A percentile compares a stretch with the other conserved stretches of the same genome.
Evolutionary conservation across 2,797 vertebrate genomes (phyloP).

Genomic region (Mormyrops boulengeri): DNA sequence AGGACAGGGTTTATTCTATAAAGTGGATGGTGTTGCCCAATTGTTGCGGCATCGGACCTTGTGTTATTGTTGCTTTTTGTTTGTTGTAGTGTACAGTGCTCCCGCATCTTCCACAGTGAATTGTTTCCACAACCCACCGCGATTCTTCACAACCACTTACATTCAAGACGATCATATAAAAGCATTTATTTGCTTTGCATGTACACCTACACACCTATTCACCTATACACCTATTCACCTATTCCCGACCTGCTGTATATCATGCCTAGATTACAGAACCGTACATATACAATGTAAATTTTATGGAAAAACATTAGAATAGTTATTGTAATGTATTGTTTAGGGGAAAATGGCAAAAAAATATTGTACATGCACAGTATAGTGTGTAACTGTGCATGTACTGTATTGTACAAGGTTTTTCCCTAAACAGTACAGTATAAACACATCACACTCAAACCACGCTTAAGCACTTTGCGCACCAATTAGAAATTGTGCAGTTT

Average conservation of each 20-base stretch:
- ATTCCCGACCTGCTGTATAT: neutral
- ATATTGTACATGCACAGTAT: neutral
- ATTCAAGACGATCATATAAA: neutral
- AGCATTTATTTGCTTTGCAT: neutral
- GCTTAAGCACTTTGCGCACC: neutral
- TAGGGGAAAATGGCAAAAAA: neutral
- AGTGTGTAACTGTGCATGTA: neutral
- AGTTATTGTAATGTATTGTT: neutral
- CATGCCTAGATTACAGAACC: neutral
- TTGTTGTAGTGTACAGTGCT: neutral
- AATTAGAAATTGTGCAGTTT: neutral
- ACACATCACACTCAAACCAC: neutral
- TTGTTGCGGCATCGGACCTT: neutral
- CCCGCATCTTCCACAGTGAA: neutral
- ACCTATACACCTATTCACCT: neutral
- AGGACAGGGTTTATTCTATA: neutral
- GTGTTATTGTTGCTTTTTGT: neutral
- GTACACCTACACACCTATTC: neutral
- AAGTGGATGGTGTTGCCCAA: neutral
- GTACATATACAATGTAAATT: neutral
- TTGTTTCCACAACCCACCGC: neutral
- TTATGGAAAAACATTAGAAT: neutral
- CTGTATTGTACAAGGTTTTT: neutral
- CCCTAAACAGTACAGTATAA: neutral
- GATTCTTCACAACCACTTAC: neutral